These are phyloP conservation scores for Podarcis muralis DNA, from an alignment of 2,113 vertebrate species.

Conservation along the genomic window DNA sequence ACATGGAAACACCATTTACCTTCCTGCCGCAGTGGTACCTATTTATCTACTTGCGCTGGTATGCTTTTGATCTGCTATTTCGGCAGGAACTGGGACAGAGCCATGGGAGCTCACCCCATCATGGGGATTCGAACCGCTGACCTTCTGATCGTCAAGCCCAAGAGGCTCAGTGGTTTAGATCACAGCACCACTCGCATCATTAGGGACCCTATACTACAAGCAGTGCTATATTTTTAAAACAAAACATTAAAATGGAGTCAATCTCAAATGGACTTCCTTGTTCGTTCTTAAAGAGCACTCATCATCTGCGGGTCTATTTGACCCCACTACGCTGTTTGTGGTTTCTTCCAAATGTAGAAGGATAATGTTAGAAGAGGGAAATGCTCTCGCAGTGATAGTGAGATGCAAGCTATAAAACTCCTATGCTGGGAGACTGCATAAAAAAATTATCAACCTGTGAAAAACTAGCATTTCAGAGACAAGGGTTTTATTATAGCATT, in stretches of 20 bases:
- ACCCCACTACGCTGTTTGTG: background rate
- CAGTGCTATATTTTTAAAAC: background rate
- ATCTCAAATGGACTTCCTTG: too few species aligned
- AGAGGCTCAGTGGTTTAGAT: too few species aligned
- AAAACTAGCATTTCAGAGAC: background rate
- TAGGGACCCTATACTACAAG: background rate
- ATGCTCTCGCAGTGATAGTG: background rate
- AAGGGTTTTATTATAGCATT: background rate
- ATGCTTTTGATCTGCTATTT: too few species aligned
- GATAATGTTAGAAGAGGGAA: background rate
- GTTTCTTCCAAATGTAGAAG: background rate
- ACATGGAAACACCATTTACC: too few species aligned
- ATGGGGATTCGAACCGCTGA: too few species aligned
- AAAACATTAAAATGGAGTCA: background rate
- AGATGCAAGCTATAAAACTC: background rate
- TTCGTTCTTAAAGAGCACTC: background rate
- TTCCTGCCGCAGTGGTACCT: too few species aligned
- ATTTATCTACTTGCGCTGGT: too few species aligned
- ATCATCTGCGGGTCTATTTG: background rate
- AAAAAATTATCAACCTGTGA: background rate
- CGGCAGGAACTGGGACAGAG: too few species aligned
- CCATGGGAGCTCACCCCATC: too few species aligned
- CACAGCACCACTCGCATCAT: too few species aligned
- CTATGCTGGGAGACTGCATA: background rate
- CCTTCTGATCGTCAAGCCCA: too few species aligned